Base-by-base conservation (phyloP, 1,140 invertebrate species). In the Fopius arisanus region DNA sequence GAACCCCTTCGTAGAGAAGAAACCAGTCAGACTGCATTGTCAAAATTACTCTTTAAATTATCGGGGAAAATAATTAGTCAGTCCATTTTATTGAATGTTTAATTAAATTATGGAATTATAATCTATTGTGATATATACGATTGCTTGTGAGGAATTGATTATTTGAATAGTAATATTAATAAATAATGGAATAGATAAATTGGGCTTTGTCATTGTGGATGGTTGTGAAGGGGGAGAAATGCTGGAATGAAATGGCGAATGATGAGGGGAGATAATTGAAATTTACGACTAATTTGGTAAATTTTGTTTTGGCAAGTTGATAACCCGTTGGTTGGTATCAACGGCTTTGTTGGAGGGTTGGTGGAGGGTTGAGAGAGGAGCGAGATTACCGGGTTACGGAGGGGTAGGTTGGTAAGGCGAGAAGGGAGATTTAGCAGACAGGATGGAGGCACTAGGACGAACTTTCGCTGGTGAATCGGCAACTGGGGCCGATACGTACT, bases 401-500 rank as follows among this genome's bases (percentile, higher is more conserved):
- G 54, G 65, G 41, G 41, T 29, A 31, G 31, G 63, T 31, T 31
- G 16, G 29, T 70, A 75, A 62, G 71, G 71, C 68, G 68, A 75
- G 67, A 74, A 59, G 12, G 26, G 62, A n/a, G 74, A 75, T 75
- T 65, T 71, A 78, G 75, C 80, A 82, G 80, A 84, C 83, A 85
- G 85, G 83, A 88, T 83, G 81, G 82, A 86, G 86, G 84, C 86
- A 88, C 86, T 88, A 81, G 86, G 87, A 82, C 87, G 85, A 87
- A 87, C 86, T 87, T 88, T 88, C 87, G 83, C 87, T 88, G 85
- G n/a, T n/a, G n/a, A n/a, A n/a, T n/a, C n/a, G n/a, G n/a, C n/a
- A n/a, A 86, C 85, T 86, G 82, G 74, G 75, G 33, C 48, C 19
- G 21, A 19, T 4, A 54, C 19, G 6, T 54, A 54, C 48, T 43